A percentile compares a stretch with the other conserved stretches of the same genome.
Conservation (phyloP, 2,113 vertebrate genomes). For the Myiopsitta monachus region DNA sequence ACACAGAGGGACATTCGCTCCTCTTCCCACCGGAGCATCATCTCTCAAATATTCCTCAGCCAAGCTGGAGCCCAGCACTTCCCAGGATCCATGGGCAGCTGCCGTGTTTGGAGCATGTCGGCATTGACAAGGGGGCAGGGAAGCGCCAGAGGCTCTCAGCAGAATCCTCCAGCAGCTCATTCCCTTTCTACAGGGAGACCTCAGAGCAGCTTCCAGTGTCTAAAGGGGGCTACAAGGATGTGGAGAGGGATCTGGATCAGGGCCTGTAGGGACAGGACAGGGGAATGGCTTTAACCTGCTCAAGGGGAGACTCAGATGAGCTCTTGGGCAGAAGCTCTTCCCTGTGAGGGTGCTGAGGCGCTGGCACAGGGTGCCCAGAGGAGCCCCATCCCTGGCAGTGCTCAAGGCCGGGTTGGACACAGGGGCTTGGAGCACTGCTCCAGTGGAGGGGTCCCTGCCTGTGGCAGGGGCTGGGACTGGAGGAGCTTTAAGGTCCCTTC, state of each 20-base stretch:
- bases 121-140: not conserved
- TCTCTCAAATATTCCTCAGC: not conserved
- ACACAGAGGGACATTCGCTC: not conserved
- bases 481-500: not conserved
- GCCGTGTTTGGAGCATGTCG: accelerated
- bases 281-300: too few relatives aligned
- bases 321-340: too few relatives aligned
- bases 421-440: not conserved
- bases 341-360: too few relatives aligned
- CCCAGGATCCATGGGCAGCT: not conserved
- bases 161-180: not conserved
- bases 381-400: too few relatives aligned
- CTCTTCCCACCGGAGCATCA: not conserved
- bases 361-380: too few relatives aligned
- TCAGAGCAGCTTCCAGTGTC: too few relatives aligned
- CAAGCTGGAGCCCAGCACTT: accelerated
- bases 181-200: too few relatives aligned
- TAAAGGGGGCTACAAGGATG: too few relatives aligned
- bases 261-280: too few relatives aligned
- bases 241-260: too few relatives aligned
- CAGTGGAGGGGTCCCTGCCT: not conserved
- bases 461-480: not conserved
- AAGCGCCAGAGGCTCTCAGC: not conserved
- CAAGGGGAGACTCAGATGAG: too few relatives aligned
- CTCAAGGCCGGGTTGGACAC: too few relatives aligned